These are phyloP conservation scores for Synergus laeviventris DNA, from an alignment of 2,888 invertebrate species.

Conservation along the genomic window DNA sequence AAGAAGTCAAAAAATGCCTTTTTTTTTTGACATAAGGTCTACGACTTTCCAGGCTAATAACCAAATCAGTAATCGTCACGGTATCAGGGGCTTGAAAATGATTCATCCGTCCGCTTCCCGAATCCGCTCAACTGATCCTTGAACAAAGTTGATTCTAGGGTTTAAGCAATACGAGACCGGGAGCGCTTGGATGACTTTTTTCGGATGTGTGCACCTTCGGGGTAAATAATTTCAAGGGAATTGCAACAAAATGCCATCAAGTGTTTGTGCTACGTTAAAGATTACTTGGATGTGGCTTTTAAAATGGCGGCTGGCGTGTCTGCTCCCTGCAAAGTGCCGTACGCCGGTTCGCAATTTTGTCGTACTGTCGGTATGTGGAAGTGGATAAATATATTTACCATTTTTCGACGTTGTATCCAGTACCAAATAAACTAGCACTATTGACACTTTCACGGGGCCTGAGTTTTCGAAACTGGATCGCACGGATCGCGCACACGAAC, in stretches of 20 bases:
- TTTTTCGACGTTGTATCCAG: constrained; percentile 65
- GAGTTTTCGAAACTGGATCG: constrained; percentile 70
- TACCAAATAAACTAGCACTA: constrained; percentile 70
- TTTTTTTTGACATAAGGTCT: not conserved
- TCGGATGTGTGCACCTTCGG: not conserved
- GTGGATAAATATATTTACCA: constrained; percentile 68
- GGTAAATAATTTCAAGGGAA: constrained; percentile 32
- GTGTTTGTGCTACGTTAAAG: constrained; percentile 41
- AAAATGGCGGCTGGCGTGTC: constrained; percentile 74
- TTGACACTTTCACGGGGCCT: constrained; percentile 71
- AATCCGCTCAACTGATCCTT: not conserved
- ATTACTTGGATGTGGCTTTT: constrained; percentile 48
- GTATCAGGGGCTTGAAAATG: constrained; percentile 58
- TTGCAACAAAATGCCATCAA: constrained; percentile 34
- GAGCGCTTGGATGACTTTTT: not conserved
- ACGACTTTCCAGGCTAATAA: constrained; percentile 15
- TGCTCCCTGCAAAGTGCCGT: constrained; percentile 67
- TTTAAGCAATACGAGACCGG: not conserved
- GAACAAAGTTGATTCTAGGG: not conserved
- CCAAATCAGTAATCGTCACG: constrained; percentile 33
- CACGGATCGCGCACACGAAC: constrained; percentile 70
- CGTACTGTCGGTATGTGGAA: not conserved
- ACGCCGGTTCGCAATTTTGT: constrained; percentile 35
- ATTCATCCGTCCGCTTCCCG: constrained; percentile 58
- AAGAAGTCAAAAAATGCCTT: not conserved